Evolutionary conservation across 2,113 vertebrate genomes (phyloP), one percentile per base, ranked within the genome.

Genomic region (Sander lucioperca): DNA sequence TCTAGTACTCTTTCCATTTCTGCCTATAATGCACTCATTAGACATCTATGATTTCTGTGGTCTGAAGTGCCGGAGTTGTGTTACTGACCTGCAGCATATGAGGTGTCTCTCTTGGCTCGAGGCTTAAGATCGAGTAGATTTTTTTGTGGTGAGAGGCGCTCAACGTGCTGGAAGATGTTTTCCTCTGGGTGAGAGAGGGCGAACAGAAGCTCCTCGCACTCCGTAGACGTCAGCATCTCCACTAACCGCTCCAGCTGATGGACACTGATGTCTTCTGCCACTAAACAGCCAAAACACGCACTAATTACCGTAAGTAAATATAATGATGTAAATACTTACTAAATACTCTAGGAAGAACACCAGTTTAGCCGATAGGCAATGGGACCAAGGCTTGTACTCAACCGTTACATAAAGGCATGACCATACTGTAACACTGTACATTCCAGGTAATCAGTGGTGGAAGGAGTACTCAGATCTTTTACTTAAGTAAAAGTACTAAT

Each of bases 201-300:
- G 3, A 43, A 8, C 54, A 94, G 82, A 39, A 96, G 91, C 50
- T 95, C 88, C 75, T 94, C 62, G 13, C 95, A 96, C 83, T 95
- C 94, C 1, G 11, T 63, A 6, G 68, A 50, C 0, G 94, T 94
- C 86, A 96, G 87, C 84, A 95, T 6, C 69, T 94, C 90, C 85
- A 92, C 94, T 64, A 96, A 69, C 18, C 92, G 91, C 70, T 91
- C 84, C 80, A 95, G 56, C 83, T 96, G 95, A 79, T 94, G 86
- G 23, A 48, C 77, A 0, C 86, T 78, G 0, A 95, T 62, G 86
- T 95, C 92, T 14, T 91, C 92, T 6, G 85, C 84, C 81, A 95
- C 95, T 95, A 58, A 47, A 71, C 25, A 70, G 36, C 2, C 62
- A 50, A 0, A 86, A 48, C 21, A 51, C 30, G 76, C 30, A 59